Evolutionary conservation across 2,888 invertebrate species (phyloP).

Genomic region (Cheilosia variabilis): DNA sequence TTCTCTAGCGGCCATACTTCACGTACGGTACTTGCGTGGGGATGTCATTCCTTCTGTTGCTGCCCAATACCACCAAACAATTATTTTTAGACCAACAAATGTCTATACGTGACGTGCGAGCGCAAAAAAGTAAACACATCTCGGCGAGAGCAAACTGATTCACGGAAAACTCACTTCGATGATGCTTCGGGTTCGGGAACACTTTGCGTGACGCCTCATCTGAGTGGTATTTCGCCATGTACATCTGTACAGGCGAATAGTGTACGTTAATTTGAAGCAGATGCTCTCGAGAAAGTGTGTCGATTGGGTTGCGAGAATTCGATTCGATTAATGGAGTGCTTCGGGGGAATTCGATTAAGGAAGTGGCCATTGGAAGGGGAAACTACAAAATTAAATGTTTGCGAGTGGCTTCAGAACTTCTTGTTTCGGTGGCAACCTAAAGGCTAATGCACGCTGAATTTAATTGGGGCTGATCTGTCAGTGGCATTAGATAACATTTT

Average conservation of each 20-base stretch:
- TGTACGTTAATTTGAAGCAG: constrained; percentile 21
- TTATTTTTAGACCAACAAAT: constrained; percentile 42
- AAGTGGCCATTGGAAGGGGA: not conserved
- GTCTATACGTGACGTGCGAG: constrained; percentile 13
- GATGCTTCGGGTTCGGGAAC: constrained; percentile 26
- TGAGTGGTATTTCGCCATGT: not conserved
- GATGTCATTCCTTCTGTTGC: not conserved
- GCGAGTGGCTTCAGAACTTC: too few species aligned
- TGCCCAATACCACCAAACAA: constrained; percentile 14
- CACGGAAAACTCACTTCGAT: constrained; percentile 33
- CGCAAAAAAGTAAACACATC: constrained; percentile 26
- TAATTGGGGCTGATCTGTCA: too few species aligned
- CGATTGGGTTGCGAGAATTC: constrained; percentile 6
- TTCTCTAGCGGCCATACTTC: not conserved
- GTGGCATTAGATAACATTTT: too few species aligned
- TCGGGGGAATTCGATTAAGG: not conserved
- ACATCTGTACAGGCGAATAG: not conserved
- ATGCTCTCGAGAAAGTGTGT: constrained; percentile 17
- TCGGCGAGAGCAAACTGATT: constrained; percentile 12
- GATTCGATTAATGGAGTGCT: not conserved
- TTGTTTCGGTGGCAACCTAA: too few species aligned
- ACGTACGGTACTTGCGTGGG: not conserved
- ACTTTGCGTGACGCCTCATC: constrained; percentile 33
- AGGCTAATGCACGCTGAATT: too few species aligned
- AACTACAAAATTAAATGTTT: too few species aligned